A percentile compares a stretch with the other conserved stretches of the same genome.
These are phyloP conservation scores for Magallana nippona DNA, from an alignment of 2,888 invertebrate genomes.

Conservation along the genomic window DNA sequence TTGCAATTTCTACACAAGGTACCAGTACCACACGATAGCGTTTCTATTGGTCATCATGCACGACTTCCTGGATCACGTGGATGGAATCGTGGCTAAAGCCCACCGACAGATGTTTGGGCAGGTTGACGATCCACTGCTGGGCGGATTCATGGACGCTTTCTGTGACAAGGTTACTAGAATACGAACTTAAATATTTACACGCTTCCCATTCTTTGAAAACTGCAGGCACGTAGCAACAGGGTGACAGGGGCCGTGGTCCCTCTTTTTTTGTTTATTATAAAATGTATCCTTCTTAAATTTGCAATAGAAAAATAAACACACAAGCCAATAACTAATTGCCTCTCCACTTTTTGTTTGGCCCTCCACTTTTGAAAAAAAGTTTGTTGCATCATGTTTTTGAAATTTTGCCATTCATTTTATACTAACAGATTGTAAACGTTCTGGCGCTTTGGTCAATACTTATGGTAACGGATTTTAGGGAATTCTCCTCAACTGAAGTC, in stretches of 20 bases:
- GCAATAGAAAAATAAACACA: no score
- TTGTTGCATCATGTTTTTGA: no score
- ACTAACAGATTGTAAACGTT: slow-evolving; percentile 71
- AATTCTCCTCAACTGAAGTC: slow-evolving; percentile 59
- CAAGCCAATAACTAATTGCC: no score
- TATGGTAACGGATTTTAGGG: slow-evolving; percentile 67
- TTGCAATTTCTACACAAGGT: slow-evolving; percentile 54
- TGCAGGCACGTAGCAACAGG: neutral
- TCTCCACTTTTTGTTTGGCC: no score
- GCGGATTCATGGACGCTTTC: slow-evolving; percentile 76
- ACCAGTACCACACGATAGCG: slow-evolving; percentile 61
- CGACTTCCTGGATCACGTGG: slow-evolving; percentile 74
- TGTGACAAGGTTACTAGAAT: slow-evolving; percentile 70
- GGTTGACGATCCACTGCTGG: slow-evolving; percentile 73
- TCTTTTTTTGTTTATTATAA: no score
- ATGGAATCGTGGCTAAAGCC: slow-evolving; percentile 75
- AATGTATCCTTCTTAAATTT: no score
- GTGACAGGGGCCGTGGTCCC: no score
- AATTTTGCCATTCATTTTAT: no score
- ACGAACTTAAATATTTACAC: neutral
- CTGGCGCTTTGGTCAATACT: slow-evolving; percentile 71
- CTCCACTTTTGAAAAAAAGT: no score
- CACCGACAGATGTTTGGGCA: slow-evolving; percentile 67
- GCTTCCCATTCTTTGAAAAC: neutral
- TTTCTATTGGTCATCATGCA: slow-evolving; percentile 68